These are phyloP conservation scores for Eunapius fragilis DNA, from an alignment of 37 sponge, comb jelly and placozoan species.

Conservation along the genomic window DNA sequence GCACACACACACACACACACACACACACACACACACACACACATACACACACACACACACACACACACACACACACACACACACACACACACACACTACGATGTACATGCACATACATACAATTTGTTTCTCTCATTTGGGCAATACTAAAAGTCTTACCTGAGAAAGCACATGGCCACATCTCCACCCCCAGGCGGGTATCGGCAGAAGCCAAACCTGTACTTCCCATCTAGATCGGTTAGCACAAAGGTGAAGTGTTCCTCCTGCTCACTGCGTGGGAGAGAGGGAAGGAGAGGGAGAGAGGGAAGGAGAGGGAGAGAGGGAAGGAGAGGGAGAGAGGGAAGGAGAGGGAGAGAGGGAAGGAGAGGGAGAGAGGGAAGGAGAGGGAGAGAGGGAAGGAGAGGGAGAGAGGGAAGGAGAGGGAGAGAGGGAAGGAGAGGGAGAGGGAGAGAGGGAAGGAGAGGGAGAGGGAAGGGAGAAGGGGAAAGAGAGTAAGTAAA, in stretches of 20 bases:
- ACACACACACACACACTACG: too few relatives aligned
- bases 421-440: background rate
- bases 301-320: background rate
- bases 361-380: background rate
- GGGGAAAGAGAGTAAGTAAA: too few relatives aligned
- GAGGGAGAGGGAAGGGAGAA: too few relatives aligned
- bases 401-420: too few relatives aligned
- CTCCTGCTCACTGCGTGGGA: constrained; percentile 29
- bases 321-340: background rate
- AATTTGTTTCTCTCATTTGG: too few relatives aligned
- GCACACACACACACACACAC: constrained; percentile 30
- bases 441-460: too few relatives aligned
- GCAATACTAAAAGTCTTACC: constrained; percentile 28
- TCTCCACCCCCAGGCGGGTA: constrained; percentile 46
- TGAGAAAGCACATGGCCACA: constrained; percentile 49
- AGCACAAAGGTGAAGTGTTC: constrained; percentile 84
- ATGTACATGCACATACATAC: too few relatives aligned
- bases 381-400: background rate
- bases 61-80: background rate
- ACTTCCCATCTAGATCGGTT: constrained; percentile 76
- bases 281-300: background rate
- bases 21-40: constrained; percentile 27
- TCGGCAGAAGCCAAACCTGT: constrained; percentile 81
- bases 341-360: background rate
- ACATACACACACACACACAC: background rate